Evolutionary conservation across 1,140 invertebrate genomes (phyloP).

Genomic region (Drosophila kohkoa): DNA sequence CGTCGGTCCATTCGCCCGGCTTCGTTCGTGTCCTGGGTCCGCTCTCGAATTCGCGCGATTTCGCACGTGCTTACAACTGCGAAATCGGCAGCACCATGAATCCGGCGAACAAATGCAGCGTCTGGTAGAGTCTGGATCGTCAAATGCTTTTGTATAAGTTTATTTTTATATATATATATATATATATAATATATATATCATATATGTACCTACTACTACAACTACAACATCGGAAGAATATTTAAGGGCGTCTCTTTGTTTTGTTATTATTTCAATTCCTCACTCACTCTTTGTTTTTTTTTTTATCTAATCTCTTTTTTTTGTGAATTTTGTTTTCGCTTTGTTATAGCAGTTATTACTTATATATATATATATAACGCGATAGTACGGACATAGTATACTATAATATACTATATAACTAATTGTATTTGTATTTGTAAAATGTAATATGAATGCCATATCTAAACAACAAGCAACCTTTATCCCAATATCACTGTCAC

Average conservation of each 20-base stretch:
- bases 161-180: conserved; percentile 41
- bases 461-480: conserved; percentile 1
- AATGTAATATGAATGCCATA: conserved; percentile 44
- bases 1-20: conserved; percentile 97
- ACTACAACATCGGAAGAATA: conserved; percentile 13
- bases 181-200: conserved; percentile 21
- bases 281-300: background rate
- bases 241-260: conserved; percentile 30
- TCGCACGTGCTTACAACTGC: conserved; percentile 93
- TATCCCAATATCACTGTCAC: background rate
- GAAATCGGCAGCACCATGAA: conserved; percentile 94
- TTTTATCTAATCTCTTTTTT: conserved; percentile 16
- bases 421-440: conserved; percentile 49
- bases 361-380: conserved; percentile 25
- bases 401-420: conserved; percentile 40
- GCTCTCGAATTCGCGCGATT: conserved; percentile 96
- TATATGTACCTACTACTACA: conserved; percentile 5
- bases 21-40: conserved; percentile 96
- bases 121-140: conserved; percentile 90
- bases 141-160: conserved; percentile 36
- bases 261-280: conserved; percentile 14
- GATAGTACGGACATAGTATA: conserved; percentile 48
- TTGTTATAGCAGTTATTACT: conserved; percentile 17
- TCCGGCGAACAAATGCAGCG: conserved; percentile 95
- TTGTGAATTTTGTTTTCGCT: conserved; percentile 10